These are phyloP conservation scores for Enteromius argenteus DNA, from an alignment of 2,797 vertebrate genomes.

Conservation along the genomic window DNA sequence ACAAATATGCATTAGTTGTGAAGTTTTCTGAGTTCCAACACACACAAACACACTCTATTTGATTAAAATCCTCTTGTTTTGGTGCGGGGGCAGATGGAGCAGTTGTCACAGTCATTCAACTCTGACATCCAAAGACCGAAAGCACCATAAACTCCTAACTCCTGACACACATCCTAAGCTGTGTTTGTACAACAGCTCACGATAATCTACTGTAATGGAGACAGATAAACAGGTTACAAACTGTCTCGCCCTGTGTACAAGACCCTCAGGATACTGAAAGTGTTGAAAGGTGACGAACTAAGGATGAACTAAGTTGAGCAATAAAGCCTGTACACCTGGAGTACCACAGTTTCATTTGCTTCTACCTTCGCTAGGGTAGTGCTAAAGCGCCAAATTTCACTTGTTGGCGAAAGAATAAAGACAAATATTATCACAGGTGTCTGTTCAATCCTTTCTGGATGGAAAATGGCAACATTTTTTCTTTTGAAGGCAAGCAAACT, in stretches of 20 bases:
- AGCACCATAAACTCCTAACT: constrained; percentile 12
- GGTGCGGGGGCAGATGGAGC: constrained; percentile 12
- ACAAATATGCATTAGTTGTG: neutral
- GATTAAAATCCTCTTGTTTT: neutral
- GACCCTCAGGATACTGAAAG: neutral
- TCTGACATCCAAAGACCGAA: constrained; percentile 7
- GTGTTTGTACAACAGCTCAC: constrained; percentile 28
- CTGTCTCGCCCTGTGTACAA: neutral
- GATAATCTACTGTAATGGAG: constrained; percentile 37
- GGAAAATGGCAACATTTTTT: neutral
- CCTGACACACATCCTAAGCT: constrained; percentile 1
- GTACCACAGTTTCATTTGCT: neutral
- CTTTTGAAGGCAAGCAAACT: constrained; percentile 63
- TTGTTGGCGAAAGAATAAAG: neutral
- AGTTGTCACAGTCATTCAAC: constrained; percentile 34
- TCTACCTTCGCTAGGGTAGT: neutral
- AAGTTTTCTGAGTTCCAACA: neutral
- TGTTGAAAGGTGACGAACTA: neutral
- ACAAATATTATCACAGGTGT: neutral
- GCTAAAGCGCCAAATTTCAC: neutral
- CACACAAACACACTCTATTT: neutral
- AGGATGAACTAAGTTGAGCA: neutral
- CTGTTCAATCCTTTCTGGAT: neutral
- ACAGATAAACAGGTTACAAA: constrained; percentile 10
- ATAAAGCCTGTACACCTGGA: constrained; percentile 16